Base-by-base conservation (phyloP, 2,113 vertebrate genomes). In the Tiliqua scincoides region DNA sequence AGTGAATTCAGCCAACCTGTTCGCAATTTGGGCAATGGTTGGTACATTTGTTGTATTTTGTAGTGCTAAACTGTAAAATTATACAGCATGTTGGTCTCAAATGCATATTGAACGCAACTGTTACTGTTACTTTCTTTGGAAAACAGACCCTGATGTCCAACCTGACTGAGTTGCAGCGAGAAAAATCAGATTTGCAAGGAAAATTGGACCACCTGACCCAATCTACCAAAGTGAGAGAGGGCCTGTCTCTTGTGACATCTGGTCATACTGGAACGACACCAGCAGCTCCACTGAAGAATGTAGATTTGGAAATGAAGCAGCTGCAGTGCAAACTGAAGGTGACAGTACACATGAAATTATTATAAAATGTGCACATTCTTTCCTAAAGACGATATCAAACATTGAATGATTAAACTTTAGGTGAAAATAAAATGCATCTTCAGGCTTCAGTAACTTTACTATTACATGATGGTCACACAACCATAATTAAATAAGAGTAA, bases 271-370 rank as follows among this genome's bases (percentile, higher is more conserved):
- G 94, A 80, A 85, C 93, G 79, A 92, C 92, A 83, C 89, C 94
- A 93, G 40, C 94, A 92, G 93, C 89, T 82, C 92, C 95, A 91
- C 95, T 95, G 88, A 98, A 96, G 89, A 94, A 93, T 82, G 89
- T 96, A 93, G 97, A 98, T 95, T 91, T 95, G 82, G 97, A 98
- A 95, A 94, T 98, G 88, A 98, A 97, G 94, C 98, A 98, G 92
- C 96, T 99, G 90, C 97, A 97, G 84, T 96, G 92, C 94, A 98
- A 97, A 95, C 95, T 99, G 75, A 99, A 99, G 98, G 98, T 99
- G 93, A 96, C 90, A 93, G 71, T 88, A 91, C 54, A 83, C 57
- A 87, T 81, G 37, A 72, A 54, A 37, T 57, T 76, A 88, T 85
- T 73, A 85, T 89, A 90, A 92, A 92, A 91, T 0, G 0, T 83